Conservation (phyloP, 2,888 invertebrate species). For the Rutpela maculata region DNA sequence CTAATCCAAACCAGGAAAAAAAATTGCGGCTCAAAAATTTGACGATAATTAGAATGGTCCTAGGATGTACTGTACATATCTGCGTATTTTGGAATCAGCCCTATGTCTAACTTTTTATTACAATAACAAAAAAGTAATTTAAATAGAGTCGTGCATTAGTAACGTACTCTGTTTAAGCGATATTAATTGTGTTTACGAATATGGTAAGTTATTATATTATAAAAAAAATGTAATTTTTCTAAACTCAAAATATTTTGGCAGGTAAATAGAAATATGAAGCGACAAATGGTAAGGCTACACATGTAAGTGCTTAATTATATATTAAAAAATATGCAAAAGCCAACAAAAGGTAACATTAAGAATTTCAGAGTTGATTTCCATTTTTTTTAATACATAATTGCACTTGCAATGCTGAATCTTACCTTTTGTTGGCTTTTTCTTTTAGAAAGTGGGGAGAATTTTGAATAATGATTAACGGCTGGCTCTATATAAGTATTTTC, state of each 20-base stretch:
- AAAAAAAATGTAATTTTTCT: not conserved
- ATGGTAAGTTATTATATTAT: slow-evolving; percentile 5
- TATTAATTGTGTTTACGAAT: not conserved
- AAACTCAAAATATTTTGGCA: slow-evolving; percentile 32
- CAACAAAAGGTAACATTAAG: slow-evolving; percentile 31
- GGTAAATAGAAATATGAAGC: slow-evolving; percentile 60
- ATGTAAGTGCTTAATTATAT: slow-evolving; percentile 43
- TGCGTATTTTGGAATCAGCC: no score
- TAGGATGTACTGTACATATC: no score
- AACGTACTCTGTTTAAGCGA: not conserved
- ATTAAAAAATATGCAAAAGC: slow-evolving; percentile 24
- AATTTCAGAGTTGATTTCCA: slow-evolving; percentile 13
- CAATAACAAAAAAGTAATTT: no score
- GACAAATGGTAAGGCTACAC: slow-evolving; percentile 50
- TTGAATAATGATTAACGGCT: no score
- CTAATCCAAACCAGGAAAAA: no score
- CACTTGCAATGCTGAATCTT: slow-evolving; percentile 74
- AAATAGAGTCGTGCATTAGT: no score
- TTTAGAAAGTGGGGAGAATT: no score
- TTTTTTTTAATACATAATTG: slow-evolving; percentile 49
- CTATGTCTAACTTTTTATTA: no score
- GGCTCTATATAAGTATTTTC: not conserved
- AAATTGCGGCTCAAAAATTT: no score
- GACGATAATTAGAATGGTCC: no score
- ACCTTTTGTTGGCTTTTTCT: slow-evolving; percentile 67